Percentiles rank a stretch among this genome's conserved stretches.
Conservation (phyloP, 2,888 invertebrate species). For the Dynastes hyllus region DNA sequence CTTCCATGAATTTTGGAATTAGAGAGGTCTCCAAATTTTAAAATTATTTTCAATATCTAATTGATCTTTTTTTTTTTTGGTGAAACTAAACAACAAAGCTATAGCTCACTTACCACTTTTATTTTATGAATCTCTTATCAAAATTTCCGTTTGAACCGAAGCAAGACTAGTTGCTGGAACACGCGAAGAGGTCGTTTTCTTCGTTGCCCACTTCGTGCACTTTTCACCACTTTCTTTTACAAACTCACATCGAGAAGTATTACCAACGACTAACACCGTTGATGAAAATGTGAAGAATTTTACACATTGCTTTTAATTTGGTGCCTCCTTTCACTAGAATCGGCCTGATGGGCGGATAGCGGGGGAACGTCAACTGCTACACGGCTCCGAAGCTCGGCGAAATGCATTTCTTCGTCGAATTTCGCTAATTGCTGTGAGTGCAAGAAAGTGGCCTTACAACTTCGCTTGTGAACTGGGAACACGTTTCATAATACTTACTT, state of each 20-base stretch:
- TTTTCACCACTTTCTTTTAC: neutral
- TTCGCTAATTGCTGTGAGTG: neutral
- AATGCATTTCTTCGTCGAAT: neutral
- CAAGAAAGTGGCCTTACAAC: conserved; percentile 4
- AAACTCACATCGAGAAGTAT: conserved; percentile 4
- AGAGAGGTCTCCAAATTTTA: too few relatives aligned
- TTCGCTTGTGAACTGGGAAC: too few relatives aligned
- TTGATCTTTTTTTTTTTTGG: too few relatives aligned
- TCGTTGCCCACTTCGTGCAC: neutral
- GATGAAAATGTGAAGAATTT: conserved; percentile 17
- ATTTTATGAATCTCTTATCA: neutral
- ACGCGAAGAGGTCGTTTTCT: neutral
- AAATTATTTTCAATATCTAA: too few relatives aligned
- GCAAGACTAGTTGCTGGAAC: neutral
- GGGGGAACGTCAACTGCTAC: conserved; percentile 32
- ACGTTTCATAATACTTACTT: conserved; percentile 11
- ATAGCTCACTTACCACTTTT: neutral
- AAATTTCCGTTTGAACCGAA: neutral
- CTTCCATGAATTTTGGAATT: too few relatives aligned
- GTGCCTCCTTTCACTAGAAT: conserved; percentile 26
- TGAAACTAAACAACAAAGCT: too few relatives aligned
- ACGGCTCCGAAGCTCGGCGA: neutral
- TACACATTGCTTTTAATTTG: neutral
- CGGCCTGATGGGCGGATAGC: neutral
- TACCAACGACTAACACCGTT: neutral